These are phyloP conservation scores for Copsychus sechellarum DNA, from an alignment of 2,113 vertebrate genomes.

Conservation along the genomic window DNA sequence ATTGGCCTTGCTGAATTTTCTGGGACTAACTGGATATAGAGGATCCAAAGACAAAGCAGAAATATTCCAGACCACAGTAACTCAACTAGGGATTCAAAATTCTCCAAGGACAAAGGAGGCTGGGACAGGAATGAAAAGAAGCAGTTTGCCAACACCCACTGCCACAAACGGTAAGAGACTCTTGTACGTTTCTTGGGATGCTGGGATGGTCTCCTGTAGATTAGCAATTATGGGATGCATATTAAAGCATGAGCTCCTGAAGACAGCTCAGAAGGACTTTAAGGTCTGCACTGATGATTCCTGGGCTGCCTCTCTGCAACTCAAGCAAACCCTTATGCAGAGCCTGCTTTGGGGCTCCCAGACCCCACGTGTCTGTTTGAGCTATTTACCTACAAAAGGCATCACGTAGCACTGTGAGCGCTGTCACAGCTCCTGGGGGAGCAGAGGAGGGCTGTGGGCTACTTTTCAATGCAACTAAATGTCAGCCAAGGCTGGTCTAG, in stretches of 20 bases:
- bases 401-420: fast-evolving
- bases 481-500: not conserved
- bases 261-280: not conserved
- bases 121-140: not conserved
- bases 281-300: not conserved
- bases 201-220: not conserved
- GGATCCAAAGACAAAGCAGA: not conserved
- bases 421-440: fast-evolving
- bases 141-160: not conserved
- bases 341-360: not conserved
- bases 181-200: not conserved
- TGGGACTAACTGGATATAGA: not conserved
- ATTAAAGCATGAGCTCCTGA: not conserved
- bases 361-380: not conserved
- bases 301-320: not conserved
- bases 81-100: not conserved
- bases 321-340: not conserved
- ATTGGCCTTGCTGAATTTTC: not conserved
- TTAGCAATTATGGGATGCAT: not conserved
- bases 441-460: not conserved
- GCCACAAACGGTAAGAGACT: not conserved
- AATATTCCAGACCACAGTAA: not conserved
- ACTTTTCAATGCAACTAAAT: not conserved
- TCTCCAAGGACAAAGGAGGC: not conserved
- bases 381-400: not conserved